These are phyloP conservation scores for Heteronetta atricapilla DNA, from an alignment of 2,113 vertebrate genomes.

Conservation along the genomic window DNA sequence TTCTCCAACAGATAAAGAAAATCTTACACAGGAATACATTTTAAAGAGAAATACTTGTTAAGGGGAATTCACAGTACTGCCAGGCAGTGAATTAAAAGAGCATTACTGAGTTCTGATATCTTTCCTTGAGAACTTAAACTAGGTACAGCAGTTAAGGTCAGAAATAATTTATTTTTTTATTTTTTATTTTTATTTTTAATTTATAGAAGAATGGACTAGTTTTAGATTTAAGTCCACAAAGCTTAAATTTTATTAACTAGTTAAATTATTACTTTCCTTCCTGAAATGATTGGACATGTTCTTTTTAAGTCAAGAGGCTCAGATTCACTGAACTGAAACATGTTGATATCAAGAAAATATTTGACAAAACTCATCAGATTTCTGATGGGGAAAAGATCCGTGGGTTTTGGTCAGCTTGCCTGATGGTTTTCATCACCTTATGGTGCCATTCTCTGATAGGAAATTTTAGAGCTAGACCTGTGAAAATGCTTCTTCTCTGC, in stretches of 20 bases:
- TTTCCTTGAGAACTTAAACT: not conserved
- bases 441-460: not conserved
- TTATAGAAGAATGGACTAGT: not conserved
- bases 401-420: not conserved
- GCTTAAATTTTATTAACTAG: not conserved
- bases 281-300: not conserved
- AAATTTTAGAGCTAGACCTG: not conserved
- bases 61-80: constrained; percentile 21
- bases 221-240: constrained; percentile 30
- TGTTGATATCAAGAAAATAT: not conserved
- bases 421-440: not conserved
- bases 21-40: not conserved
- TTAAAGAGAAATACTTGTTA: constrained; percentile 16
- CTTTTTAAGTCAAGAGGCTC: not conserved
- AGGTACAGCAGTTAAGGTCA: not conserved
- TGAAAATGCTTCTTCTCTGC: not conserved
- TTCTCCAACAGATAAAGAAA: constrained; percentile 6
- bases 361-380: not conserved
- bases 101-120: constrained; percentile 54
- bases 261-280: not conserved
- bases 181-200: not conserved
- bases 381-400: not conserved
- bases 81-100: constrained; percentile 41
- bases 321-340: not conserved
- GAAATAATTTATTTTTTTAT: constrained; percentile 4